Evolutionary conservation across 2,888 invertebrate genomes (phyloP).

Genomic region (Diaperis boleti): DNA sequence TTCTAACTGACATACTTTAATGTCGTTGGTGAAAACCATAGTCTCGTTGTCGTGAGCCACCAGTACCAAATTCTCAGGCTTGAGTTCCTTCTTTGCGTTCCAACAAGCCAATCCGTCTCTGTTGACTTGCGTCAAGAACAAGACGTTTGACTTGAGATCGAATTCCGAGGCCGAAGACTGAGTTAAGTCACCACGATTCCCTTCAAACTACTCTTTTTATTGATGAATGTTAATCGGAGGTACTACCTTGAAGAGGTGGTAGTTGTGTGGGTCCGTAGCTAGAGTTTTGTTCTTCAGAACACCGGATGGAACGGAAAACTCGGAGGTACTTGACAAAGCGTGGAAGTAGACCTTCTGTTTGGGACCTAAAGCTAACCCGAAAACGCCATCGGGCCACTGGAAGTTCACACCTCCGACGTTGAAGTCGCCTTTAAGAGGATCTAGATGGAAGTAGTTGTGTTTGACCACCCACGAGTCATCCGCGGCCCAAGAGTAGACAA

Average conservation of each 20-base stretch:
- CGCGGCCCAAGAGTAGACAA: slow-evolving; percentile 81
- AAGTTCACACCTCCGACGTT: slow-evolving; percentile 83
- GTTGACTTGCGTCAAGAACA: slow-evolving; percentile 84
- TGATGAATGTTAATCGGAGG: neutral
- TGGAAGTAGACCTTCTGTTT: slow-evolving; percentile 84
- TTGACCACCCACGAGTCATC: slow-evolving; percentile 83
- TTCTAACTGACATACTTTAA: too few relatives aligned
- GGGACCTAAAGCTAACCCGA: slow-evolving; percentile 76
- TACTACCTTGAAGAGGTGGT: slow-evolving; percentile 77
- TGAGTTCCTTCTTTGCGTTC: slow-evolving; percentile 78
- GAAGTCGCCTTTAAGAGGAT: slow-evolving; percentile 82
- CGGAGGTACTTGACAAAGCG: slow-evolving; percentile 82
- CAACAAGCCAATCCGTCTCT: slow-evolving; percentile 85
- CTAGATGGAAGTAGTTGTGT: slow-evolving; percentile 88
- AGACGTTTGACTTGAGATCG: slow-evolving; percentile 75
- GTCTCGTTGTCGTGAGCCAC: slow-evolving; percentile 76
- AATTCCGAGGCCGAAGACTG: slow-evolving; percentile 82
- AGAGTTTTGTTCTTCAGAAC: slow-evolving; percentile 79
- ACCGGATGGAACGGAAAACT: slow-evolving; percentile 82
- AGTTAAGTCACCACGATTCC: slow-evolving; percentile 77
- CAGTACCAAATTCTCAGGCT: slow-evolving; percentile 75
- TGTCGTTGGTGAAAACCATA: slow-evolving; percentile 82
- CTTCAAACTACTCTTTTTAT: slow-evolving; percentile 68
- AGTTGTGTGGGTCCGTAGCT: slow-evolving; percentile 75
- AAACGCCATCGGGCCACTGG: slow-evolving; percentile 89